Base-by-base conservation (phyloP, 2,797 vertebrate species). In the Lates japonicus region DNA sequence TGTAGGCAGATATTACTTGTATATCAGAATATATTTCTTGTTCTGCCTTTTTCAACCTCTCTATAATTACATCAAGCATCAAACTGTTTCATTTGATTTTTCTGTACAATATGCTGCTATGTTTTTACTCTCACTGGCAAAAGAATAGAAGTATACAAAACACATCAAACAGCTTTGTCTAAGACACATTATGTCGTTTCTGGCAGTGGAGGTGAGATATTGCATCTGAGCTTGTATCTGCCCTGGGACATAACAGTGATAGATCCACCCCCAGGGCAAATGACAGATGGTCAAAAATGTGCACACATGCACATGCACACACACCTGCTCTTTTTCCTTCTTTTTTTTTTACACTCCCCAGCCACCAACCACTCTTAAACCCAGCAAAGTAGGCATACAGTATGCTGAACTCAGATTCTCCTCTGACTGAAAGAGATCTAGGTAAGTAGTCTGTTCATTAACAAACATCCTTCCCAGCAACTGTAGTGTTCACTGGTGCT, bases 371-470 rank as follows among this genome's bases (percentile, higher is more conserved):
- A 12, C 22, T 59, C 31, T 54, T 51, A 44, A 41, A 37, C 20
- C 9, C 4, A n/a, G 29, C 7, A 22, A 70, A 70, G 37, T 6
- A 44, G 16, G 11, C n/a, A 31, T 1, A 44, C 19, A 62, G 19
- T 33, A 22, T 44, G 19, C 0, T 41, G 19, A 71, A 44, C 37
- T 57, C 11, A 70, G 52, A 68, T 33, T 57, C 12, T n/a, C 35
- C 3, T 62, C 44, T 60, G n/a, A 71, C 64, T 76, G 35, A 61
- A 42, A 59, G 51, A 39, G 29, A 73, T 71, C 58, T 61, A 46
- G 57, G 29, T 77, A 68, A 75, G 44, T 69, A 63, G 64, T 58
- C n/a, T 25, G 49, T 71, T 88, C 72, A 81, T 90, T 78, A 88
- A 70, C 51, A 74, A 55, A 75, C 63, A 60, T 72, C 62, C 29